Conservation (phyloP, 1,140 invertebrate species). For the Ceratosolen solmsi region DNA sequence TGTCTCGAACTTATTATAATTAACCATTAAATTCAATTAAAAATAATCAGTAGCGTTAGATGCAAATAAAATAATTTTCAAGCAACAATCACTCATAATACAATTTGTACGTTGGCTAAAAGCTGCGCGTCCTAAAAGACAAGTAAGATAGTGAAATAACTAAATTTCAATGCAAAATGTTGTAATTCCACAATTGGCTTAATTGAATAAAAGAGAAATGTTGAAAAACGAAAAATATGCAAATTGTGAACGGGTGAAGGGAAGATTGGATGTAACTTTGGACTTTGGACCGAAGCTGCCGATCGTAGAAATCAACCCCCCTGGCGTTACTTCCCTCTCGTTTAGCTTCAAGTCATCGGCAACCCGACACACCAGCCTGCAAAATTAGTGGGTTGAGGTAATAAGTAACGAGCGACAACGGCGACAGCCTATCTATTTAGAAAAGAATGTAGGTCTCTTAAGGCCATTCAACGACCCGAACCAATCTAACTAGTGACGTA, state of each 20-base stretch:
- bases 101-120: background rate
- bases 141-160: background rate
- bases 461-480: conserved; percentile 60
- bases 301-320: conserved; percentile 57
- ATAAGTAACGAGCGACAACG: conserved; percentile 63
- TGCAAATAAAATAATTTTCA: conserved; percentile 7
- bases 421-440: conserved; percentile 64
- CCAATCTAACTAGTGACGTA: conserved; percentile 53
- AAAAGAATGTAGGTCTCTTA: conserved; percentile 67
- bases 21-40: too few species aligned
- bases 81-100: background rate
- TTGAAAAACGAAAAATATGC: conserved; percentile 33
- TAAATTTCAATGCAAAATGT: conserved; percentile 32
- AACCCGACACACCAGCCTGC: background rate
- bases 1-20: too few species aligned
- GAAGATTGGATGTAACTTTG: too few species aligned
- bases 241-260: conserved; percentile 5
- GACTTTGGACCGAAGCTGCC: conserved; percentile 54
- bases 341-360: background rate
- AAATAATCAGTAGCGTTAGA: too few species aligned
- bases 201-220: conserved; percentile 40
- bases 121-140: background rate
- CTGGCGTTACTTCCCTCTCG: conserved; percentile 49
- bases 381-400: conserved; percentile 68
- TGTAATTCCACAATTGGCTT: conserved; percentile 54